Evolutionary conservation across 1,140 invertebrate species (phyloP), one percentile per base, ranked within the genome.

Genomic region (Heliothis subflexa): DNA sequence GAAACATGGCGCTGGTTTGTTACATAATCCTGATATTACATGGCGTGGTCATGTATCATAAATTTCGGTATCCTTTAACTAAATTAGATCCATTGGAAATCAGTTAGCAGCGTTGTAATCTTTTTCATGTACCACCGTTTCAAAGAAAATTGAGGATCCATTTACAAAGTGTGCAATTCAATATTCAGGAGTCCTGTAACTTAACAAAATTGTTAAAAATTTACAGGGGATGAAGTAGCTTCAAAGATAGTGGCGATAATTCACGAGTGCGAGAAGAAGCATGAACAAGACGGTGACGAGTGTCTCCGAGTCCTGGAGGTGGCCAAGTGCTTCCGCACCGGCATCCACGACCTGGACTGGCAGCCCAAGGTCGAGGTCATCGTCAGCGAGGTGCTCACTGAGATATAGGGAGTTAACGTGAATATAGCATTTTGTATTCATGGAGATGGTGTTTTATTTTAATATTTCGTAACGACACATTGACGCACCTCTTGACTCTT

Each of bases 271-370:
- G 91, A 92, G 72, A 84, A 86, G 50, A 71, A 86, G 64, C 78
- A 84, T 16, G 81, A 82, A 5, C 78, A 25, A 0, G 70, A 81
- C 3, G 79, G 82, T 1, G 90, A 91, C 68, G 57, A 70, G 7
- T 92, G 91, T 73, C 59, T 85, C 3, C 59, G 85, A 0, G 86
- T 85, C 2, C 81, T 92, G 76, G 88, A 92, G 72, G 80, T 91
- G 18, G 88, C 88, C n/a, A 92, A 89, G 52, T 93, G 89, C 79
- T 93, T 92, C 79, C 79, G 86, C 3, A 61, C 25, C 9, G 83
- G 80, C 12, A 85, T 92, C 33, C 82, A 83, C 66, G 74, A 86
- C 33, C 80, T 93, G 7, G 80, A 90, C 52, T 93, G 90, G 89
- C 78, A 84, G 0, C 90, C 91, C 0, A 89, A 85, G 10, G 79